Conservation (phyloP, 2,797 vertebrate species). For the Pseudomugil gertrudae region DNA sequence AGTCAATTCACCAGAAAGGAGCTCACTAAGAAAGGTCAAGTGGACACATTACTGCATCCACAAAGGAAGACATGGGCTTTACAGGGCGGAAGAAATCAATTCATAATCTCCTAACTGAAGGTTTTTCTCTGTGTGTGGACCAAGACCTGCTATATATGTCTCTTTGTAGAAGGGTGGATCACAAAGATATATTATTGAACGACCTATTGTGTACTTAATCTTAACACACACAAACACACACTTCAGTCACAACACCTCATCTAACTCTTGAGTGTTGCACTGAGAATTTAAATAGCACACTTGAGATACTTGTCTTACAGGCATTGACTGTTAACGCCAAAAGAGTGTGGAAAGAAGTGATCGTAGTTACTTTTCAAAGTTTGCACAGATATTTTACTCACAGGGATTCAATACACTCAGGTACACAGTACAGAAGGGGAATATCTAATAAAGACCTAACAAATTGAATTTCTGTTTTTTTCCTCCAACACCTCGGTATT, state of each 20-base stretch:
- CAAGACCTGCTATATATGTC: slow-evolving; percentile 47
- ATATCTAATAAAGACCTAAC: slow-evolving; percentile 67
- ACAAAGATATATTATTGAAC: slow-evolving; percentile 66
- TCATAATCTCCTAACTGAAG: slow-evolving; percentile 80
- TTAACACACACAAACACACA: slow-evolving; percentile 56
- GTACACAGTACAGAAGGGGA: slow-evolving; percentile 43
- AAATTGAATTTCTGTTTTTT: slow-evolving; percentile 43
- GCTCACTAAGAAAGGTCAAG: slow-evolving; percentile 81
- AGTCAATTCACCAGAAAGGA: slow-evolving; percentile 81
- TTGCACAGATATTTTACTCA: slow-evolving; percentile 59
- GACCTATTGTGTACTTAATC: slow-evolving; percentile 71
- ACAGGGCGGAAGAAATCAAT: slow-evolving; percentile 83
- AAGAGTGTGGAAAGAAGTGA: slow-evolving; percentile 48
- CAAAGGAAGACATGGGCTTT: slow-evolving; percentile 73
- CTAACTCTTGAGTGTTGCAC: slow-evolving; percentile 37
- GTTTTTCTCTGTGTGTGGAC: slow-evolving; percentile 61
- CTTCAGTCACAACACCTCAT: slow-evolving; percentile 58
- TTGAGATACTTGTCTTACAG: slow-evolving; percentile 36
- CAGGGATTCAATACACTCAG: slow-evolving; percentile 37
- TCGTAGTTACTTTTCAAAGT: slow-evolving; percentile 46
- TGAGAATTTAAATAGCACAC: slow-evolving; percentile 64
- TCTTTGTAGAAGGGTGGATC: slow-evolving; percentile 64
- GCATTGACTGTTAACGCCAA: slow-evolving; percentile 27
- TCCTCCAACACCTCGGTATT: slow-evolving; percentile 62
- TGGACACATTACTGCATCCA: slow-evolving; percentile 73